Evolutionary conservation across 1,140 invertebrate genomes (phyloP).

Genomic region (Pogonomyrmex barbatus): DNA sequence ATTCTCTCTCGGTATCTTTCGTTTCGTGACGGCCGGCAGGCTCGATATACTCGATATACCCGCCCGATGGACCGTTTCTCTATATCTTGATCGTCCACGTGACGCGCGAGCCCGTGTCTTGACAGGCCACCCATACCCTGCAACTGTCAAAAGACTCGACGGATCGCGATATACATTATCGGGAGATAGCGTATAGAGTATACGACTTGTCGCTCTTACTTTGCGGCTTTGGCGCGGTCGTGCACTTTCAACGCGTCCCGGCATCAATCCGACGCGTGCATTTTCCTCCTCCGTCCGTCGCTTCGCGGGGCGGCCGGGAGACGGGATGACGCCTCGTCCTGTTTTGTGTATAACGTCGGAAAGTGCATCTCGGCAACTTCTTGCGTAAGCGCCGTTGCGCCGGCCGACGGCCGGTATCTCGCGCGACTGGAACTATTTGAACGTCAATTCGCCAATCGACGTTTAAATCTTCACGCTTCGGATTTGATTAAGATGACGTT

Average conservation of each 20-base stretch:
- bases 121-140: constrained; percentile 19
- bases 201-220: constrained; percentile 60
- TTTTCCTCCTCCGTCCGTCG: constrained; percentile 35
- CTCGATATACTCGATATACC: constrained; percentile 20
- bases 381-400: constrained; percentile 29
- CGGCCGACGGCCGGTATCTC: constrained; percentile 32
- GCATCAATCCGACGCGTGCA: constrained; percentile 28
- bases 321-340: constrained; percentile 13
- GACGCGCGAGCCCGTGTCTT: constrained; percentile 29
- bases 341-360: constrained; percentile 40
- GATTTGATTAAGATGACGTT: constrained; percentile 28
- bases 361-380: constrained; percentile 7
- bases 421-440: constrained; percentile 21
- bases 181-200: constrained; percentile 54
- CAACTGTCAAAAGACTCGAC: constrained; percentile 33
- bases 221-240: constrained; percentile 32
- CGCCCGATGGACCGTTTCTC: constrained; percentile 1
- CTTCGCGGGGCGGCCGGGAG: not conserved
- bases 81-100: constrained; percentile 28
- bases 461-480: constrained; percentile 49
- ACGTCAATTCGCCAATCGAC: not conserved
- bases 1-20: constrained; percentile 4
- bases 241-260: constrained; percentile 40
- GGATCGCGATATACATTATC: constrained; percentile 64
- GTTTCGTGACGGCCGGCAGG: not conserved